phyloP scores from a whole-genome alignment of 2,888 invertebrate genomes.

The Spisula subtruncata region DNA sequence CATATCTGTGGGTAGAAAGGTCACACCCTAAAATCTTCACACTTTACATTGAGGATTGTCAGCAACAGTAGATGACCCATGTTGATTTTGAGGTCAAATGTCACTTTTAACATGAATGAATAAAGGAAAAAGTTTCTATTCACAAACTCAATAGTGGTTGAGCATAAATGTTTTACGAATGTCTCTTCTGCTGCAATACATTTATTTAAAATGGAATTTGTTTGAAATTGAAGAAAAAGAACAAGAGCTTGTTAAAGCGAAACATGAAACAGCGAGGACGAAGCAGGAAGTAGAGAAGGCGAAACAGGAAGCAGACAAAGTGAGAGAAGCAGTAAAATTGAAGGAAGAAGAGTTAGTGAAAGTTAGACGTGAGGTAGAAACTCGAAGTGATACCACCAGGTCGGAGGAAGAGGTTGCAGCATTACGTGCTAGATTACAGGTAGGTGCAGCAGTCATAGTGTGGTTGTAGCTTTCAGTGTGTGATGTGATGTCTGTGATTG shows the following conservation, averaged over 20 bases:
- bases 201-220: too few relatives aligned
- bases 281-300: conserved; percentile 37
- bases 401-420: conserved; percentile 23
- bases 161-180: too few relatives aligned
- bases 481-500: not conserved
- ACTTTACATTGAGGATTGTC: too few relatives aligned
- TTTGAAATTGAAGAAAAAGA: conserved; percentile 49
- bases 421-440: conserved; percentile 62
- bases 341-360: conserved; percentile 59
- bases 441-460: conserved; percentile 3
- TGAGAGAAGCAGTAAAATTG: conserved; percentile 41
- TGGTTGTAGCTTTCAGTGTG: not conserved
- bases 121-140: too few relatives aligned
- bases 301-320: conserved; percentile 60
- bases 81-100: too few relatives aligned
- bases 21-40: too few relatives aligned
- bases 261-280: conserved; percentile 12
- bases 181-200: too few relatives aligned
- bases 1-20: too few relatives aligned
- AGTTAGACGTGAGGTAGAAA: conserved; percentile 42
- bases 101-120: too few relatives aligned
- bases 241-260: conserved; percentile 51
- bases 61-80: too few relatives aligned
- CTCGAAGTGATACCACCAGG: not conserved
- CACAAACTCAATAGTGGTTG: too few relatives aligned